Evolutionary conservation across 2,113 vertebrate genomes (phyloP).

Genomic region (Catagonus wagneri): DNA sequence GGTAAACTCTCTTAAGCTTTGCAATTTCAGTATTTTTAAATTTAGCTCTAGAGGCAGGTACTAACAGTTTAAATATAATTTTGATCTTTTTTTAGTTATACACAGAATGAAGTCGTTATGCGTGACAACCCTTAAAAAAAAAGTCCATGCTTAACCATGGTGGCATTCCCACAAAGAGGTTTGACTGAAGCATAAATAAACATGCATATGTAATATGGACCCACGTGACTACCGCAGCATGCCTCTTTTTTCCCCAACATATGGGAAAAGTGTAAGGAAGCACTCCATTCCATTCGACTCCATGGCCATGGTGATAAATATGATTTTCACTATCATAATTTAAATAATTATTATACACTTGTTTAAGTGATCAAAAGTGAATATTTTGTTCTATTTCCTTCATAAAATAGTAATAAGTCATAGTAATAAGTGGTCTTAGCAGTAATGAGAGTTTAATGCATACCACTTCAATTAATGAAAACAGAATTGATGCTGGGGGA

Average conservation of each 20-base stretch:
- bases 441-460: neutral
- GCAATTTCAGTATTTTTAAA: neutral
- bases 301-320: neutral
- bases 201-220: neutral
- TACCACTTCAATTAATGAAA: neutral
- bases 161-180: neutral
- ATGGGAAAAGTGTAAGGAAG: neutral
- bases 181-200: neutral
- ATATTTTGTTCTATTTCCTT: neutral
- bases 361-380: neutral
- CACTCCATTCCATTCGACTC: rapidly evolving
- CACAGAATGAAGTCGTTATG: neutral
- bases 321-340: neutral
- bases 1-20: neutral
- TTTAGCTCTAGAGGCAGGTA: neutral
- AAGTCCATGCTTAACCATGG: neutral
- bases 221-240: neutral
- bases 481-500: neutral
- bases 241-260: neutral
- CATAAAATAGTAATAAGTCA: neutral
- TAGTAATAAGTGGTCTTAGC: neutral
- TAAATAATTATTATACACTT: neutral
- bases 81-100: neutral
- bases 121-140: neutral
- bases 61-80: neutral